Conservation (phyloP, 2,888 invertebrate genomes). For the Parapristionchus giblindavisi region DNA sequence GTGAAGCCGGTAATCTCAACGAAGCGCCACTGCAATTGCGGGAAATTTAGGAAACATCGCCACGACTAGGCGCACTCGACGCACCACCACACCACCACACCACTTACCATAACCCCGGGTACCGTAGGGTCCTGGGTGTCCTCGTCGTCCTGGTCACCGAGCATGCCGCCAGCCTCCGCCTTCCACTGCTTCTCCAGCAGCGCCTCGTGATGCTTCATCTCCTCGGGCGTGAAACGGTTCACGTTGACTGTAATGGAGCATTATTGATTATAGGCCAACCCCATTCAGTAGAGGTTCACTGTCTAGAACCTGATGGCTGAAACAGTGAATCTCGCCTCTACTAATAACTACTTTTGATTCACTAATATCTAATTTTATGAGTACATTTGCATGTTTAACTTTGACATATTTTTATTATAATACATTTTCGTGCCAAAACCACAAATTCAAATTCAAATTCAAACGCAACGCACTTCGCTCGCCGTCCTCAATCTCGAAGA, state of each 20-base stretch:
- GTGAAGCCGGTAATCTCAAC: no score
- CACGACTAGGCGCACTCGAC: no score
- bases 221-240: slow-evolving; percentile 36
- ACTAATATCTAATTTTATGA: no score
- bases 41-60: no score
- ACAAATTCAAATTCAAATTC: neutral
- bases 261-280: no score
- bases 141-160: slow-evolving; percentile 14
- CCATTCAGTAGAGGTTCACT: no score
- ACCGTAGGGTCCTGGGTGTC: neutral
- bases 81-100: neutral
- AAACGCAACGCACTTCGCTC: slow-evolving; percentile 28
- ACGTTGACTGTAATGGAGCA: slow-evolving; percentile 40
- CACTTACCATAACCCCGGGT: neutral
- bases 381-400: no score
- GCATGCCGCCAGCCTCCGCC: slow-evolving; percentile 13
- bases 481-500: slow-evolving; percentile 36
- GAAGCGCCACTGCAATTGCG: slow-evolving; percentile 37
- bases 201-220: slow-evolving; percentile 37
- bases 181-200: slow-evolving; percentile 21
- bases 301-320: no score
- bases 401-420: no score
- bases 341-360: no score
- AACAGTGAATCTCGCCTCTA: no score
- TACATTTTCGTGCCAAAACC: no score